Evolutionary conservation across 2,888 invertebrate species (phyloP).

Genomic region (Limnephilus rhombicus): DNA sequence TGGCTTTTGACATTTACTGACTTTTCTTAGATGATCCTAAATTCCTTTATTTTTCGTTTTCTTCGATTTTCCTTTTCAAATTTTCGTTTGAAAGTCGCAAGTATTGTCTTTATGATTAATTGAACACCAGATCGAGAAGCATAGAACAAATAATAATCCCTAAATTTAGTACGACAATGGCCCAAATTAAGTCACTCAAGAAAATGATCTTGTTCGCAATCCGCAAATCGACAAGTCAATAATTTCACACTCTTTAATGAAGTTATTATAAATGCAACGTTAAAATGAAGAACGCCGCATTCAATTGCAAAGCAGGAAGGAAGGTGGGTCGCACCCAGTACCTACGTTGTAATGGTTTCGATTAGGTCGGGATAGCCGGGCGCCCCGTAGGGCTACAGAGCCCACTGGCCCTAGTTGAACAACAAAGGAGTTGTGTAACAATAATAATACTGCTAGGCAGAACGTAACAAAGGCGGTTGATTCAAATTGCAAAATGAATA

Average conservation of each 20-base stretch:
- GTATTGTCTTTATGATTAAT: no score
- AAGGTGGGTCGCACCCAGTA: background rate
- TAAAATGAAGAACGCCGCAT: background rate
- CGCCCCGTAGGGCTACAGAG: background rate
- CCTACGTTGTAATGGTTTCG: constrained; percentile 14
- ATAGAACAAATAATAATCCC: no score
- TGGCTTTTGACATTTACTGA: no score
- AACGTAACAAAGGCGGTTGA: constrained; percentile 27
- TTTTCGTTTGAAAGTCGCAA: no score
- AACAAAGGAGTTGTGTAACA: constrained; percentile 30
- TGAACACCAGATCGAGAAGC: no score
- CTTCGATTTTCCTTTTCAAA: no score
- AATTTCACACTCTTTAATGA: background rate
- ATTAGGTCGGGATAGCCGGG: constrained; percentile 13
- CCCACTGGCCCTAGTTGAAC: background rate
- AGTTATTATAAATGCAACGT: background rate
- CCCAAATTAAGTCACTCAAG: background rate
- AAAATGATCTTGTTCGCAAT: background rate
- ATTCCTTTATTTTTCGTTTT: no score
- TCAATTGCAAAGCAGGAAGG: background rate
- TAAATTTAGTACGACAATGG: background rate
- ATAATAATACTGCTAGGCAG: background rate
- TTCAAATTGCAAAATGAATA: constrained; percentile 17
- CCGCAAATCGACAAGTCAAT: background rate
- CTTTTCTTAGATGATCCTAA: no score